Evolutionary conservation across 2,888 invertebrate genomes (phyloP).

Genomic region (Electrophaes corylata): DNA sequence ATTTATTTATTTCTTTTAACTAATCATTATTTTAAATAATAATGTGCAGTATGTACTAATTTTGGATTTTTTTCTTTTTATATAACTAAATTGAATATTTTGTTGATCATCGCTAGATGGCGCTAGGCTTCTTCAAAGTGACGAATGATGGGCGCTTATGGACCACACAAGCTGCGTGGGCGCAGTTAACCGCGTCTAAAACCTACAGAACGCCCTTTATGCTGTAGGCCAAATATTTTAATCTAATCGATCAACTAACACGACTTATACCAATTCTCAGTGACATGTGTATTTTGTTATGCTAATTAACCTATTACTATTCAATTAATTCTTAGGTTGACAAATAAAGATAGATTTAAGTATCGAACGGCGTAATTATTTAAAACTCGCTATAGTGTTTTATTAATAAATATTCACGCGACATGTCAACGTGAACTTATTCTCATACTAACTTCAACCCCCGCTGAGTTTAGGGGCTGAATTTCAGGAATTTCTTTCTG

Average conservation of each 20-base stretch:
- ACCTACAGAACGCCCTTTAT: conserved; percentile 34
- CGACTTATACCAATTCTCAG: conserved; percentile 13
- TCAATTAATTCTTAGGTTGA: conserved; percentile 29
- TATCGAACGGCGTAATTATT: conserved; percentile 16
- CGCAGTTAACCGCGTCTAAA: conserved; percentile 35
- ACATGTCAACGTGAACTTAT: too few relatives aligned
- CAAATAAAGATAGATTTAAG: conserved; percentile 27
- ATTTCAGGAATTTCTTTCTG: too few relatives aligned
- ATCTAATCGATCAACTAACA: conserved; percentile 34
- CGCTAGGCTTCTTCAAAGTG: conserved; percentile 14
- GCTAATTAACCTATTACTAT: conserved; percentile 25
- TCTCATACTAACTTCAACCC: too few relatives aligned
- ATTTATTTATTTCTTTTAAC: too few relatives aligned
- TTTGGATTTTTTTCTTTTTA: too few relatives aligned
- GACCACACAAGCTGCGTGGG: conserved; percentile 39
- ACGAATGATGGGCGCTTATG: conserved; percentile 12
- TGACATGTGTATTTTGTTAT: conserved; percentile 32
- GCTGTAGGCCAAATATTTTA: conserved; percentile 29
- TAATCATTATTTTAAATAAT: too few relatives aligned
- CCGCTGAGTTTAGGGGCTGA: too few relatives aligned
- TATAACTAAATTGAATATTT: too few relatives aligned
- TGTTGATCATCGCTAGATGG: conserved; percentile 23
- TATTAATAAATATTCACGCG: not conserved
- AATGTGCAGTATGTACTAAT: too few relatives aligned
- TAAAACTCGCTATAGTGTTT: conserved; percentile 9